Percentiles rank a stretch among this genome's conserved stretches.
Conservation (phyloP, 1,140 invertebrate genomes). For the Drosophila nasuta region DNA sequence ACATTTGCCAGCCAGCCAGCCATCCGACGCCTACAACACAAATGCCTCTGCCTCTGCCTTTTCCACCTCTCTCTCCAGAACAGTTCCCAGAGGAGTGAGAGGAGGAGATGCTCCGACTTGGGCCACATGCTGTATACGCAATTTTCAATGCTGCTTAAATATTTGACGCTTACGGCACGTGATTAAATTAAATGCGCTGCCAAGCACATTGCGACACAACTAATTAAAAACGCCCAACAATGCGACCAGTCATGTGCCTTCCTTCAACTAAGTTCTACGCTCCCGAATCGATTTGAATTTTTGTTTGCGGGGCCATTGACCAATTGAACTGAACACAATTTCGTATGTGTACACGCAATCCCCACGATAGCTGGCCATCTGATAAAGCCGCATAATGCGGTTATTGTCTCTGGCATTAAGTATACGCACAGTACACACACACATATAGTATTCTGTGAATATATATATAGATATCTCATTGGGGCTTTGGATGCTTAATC, state of each 20-base stretch:
- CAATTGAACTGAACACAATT: slow-evolving; percentile 35
- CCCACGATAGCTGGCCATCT: slow-evolving; percentile 17
- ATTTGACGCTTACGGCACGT: slow-evolving; percentile 76
- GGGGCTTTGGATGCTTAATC: slow-evolving; percentile 54
- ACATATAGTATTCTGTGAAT: not conserved
- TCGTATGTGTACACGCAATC: slow-evolving; percentile 14
- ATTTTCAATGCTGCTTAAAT: slow-evolving; percentile 75
- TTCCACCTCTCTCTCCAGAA: not conserved
- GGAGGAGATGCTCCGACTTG: slow-evolving; percentile 19
- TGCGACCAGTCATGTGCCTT: slow-evolving; percentile 36
- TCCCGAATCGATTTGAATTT: slow-evolving; percentile 42
- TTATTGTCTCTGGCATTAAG: slow-evolving; percentile 65
- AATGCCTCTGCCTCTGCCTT: not conserved
- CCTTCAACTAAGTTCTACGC: not conserved
- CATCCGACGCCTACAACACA: slow-evolving; percentile 51
- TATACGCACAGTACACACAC: not conserved
- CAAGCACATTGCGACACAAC: slow-evolving; percentile 69
- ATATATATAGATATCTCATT: slow-evolving; percentile 18
- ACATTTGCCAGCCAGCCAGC: slow-evolving; percentile 71
- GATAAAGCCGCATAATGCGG: slow-evolving; percentile 64
- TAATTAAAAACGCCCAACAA: slow-evolving; percentile 78
- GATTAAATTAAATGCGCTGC: slow-evolving; percentile 74
- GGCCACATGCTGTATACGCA: slow-evolving; percentile 72
- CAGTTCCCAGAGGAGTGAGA: slow-evolving; percentile 35
- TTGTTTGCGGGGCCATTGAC: slow-evolving; percentile 46